Evolutionary conservation across 2,888 invertebrate species (phyloP).

Genomic region (Amphipoea oculea): DNA sequence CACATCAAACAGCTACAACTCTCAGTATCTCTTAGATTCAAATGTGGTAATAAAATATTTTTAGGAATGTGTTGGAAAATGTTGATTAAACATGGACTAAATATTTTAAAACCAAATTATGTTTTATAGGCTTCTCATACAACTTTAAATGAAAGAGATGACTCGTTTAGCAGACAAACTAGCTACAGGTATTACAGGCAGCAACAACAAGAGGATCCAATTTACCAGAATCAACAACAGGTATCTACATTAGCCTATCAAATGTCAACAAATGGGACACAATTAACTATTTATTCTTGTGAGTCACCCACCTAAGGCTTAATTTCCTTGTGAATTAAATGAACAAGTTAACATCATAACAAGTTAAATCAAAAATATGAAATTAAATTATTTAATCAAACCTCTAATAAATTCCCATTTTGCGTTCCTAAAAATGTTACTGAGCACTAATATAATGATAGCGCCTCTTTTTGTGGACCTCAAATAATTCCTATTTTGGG

Average conservation of each 20-base stretch:
- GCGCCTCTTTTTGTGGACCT: not conserved
- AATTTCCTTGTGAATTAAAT: not conserved
- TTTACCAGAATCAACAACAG: slow-evolving; percentile 89
- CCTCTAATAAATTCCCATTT: not conserved
- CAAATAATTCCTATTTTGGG: not conserved
- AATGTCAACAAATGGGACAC: not conserved
- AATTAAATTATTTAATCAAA: not conserved
- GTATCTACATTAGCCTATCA: slow-evolving; percentile 64
- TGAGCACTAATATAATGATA: not conserved
- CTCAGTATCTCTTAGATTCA: slow-evolving; percentile 85
- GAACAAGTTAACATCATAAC: not conserved
- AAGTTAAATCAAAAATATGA: not conserved
- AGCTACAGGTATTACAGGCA: slow-evolving; percentile 86
- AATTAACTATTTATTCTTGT: not conserved
- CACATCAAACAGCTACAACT: slow-evolving; percentile 84
- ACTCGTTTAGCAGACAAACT: slow-evolving; percentile 87
- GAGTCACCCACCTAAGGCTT: not conserved
- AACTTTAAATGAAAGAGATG: slow-evolving; percentile 87
- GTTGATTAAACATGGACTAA: not conserved
- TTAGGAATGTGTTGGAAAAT: not conserved
- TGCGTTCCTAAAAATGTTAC: not conserved
- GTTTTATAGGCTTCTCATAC: slow-evolving; percentile 84
- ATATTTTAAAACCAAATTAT: slow-evolving; percentile 15
- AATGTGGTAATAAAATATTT: slow-evolving; percentile 78
- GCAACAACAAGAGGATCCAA: slow-evolving; percentile 85